phyloP scores from a whole-genome alignment of 2,888 invertebrate species.

The Frankliniella fusca region DNA sequence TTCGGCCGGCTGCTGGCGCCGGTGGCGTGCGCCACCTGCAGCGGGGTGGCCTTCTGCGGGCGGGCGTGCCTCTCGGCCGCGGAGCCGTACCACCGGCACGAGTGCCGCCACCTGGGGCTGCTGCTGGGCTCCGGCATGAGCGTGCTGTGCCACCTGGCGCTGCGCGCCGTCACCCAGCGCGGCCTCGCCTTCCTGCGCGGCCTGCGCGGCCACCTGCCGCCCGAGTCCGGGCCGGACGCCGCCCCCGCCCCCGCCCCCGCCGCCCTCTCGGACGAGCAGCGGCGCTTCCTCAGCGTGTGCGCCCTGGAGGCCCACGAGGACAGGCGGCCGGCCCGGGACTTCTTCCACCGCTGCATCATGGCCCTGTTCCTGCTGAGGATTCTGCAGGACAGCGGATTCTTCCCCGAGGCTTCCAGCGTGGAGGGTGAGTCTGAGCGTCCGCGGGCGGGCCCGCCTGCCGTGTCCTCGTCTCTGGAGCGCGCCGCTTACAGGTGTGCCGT shows the following conservation, averaged over 20 bases:
- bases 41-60: conserved; percentile 72
- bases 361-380: conserved; percentile 68
- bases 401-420: conserved; percentile 44
- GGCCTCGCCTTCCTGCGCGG: conserved; percentile 46
- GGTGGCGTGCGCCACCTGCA: conserved; percentile 67
- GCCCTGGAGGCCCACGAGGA: conserved; percentile 62
- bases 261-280: not conserved
- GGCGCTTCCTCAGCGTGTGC: not conserved
- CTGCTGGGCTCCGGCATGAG: conserved; percentile 81
- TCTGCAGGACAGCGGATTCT: conserved; percentile 64
- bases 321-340: conserved; percentile 61
- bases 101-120: conserved; percentile 69
- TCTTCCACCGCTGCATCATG: conserved; percentile 72
- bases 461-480: conserved; percentile 36
- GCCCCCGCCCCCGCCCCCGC: not conserved
- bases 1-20: conserved; percentile 64
- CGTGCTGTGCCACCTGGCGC: conserved; percentile 66
- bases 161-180: conserved; percentile 72
- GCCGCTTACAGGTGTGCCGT: not conserved
- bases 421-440: conserved; percentile 5
- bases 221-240: not conserved
- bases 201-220: not conserved
- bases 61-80: conserved; percentile 60
- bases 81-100: conserved; percentile 65
- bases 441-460: not conserved